Percentiles rank a stretch among this genome's conserved stretches.
Conservation (phyloP, 2,113 vertebrate genomes). For the Numida meleagris region DNA sequence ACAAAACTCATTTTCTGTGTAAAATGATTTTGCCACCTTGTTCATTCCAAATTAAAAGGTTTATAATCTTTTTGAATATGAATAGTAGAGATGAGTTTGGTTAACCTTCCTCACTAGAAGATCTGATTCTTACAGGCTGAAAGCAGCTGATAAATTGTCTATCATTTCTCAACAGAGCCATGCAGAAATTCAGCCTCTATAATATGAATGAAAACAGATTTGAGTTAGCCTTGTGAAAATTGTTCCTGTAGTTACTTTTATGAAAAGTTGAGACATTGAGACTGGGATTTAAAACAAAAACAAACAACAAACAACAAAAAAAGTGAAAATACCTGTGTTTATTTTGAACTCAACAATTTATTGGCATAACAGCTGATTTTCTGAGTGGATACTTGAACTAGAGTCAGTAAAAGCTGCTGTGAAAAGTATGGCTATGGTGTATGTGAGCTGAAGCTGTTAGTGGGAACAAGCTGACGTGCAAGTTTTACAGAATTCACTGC, state of each 20-base stretch:
- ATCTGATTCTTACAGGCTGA: neutral
- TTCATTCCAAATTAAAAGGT: neutral
- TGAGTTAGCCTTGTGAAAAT: neutral
- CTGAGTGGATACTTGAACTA: neutral
- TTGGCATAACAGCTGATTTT: neutral
- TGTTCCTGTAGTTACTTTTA: constrained; percentile 8
- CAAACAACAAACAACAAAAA: neutral
- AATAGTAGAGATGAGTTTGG: neutral
- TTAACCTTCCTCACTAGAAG: constrained; percentile 6
- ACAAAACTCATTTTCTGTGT: constrained; percentile 3
- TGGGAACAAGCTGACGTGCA: neutral
- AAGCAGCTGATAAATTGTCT: constrained; percentile 21
- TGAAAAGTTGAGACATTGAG: neutral
- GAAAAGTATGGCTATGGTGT: neutral
- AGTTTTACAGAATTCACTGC: neutral
- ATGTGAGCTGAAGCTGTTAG: neutral
- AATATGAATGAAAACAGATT: neutral
- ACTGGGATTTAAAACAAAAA: neutral
- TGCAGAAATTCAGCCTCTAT: constrained; percentile 10
- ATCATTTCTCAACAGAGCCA: constrained; percentile 38
- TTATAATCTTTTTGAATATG: neutral
- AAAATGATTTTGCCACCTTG: neutral
- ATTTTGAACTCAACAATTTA: neutral
- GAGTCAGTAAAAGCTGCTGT: neutral
- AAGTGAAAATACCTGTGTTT: neutral